Evolutionary conservation across 2,113 vertebrate species (phyloP).

Genomic region (Caloenas nicobarica): DNA sequence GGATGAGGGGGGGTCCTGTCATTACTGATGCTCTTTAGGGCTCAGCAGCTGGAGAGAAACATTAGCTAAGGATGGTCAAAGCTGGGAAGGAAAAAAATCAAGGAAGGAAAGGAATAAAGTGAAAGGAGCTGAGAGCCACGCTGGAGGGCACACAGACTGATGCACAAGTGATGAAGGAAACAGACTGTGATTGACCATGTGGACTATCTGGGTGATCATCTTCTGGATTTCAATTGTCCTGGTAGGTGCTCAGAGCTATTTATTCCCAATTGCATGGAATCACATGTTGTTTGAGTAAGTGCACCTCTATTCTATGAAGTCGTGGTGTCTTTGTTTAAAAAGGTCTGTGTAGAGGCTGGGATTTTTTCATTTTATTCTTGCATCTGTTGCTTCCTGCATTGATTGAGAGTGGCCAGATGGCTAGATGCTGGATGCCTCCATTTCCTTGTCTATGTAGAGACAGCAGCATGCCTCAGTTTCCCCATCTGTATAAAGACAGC

Average conservation of each 20-base stretch:
- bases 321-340: not conserved
- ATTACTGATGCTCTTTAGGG: slow-evolving; percentile 19
- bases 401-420: not conserved
- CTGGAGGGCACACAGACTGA: not conserved
- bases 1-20: not conserved
- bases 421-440: not conserved
- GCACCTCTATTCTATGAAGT: not conserved
- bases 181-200: slow-evolving; percentile 38
- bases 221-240: slow-evolving; percentile 20
- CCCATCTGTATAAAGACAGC: not conserved
- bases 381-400: not conserved
- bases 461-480: not conserved
- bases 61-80: slow-evolving; percentile 20
- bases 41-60: slow-evolving; percentile 23
- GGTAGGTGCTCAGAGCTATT: slow-evolving; percentile 48
- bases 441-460: not conserved
- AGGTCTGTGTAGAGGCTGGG: not conserved
- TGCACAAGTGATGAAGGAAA: slow-evolving; percentile 1
- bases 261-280: not conserved
- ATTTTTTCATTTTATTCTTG: not conserved
- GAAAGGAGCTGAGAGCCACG: not conserved
- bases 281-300: not conserved
- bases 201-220: slow-evolving; percentile 33
- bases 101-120: not conserved
- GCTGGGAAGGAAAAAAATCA: not conserved